Base-by-base conservation (phyloP, 1,140 invertebrate species). In the Mercenaria mercenaria region DNA sequence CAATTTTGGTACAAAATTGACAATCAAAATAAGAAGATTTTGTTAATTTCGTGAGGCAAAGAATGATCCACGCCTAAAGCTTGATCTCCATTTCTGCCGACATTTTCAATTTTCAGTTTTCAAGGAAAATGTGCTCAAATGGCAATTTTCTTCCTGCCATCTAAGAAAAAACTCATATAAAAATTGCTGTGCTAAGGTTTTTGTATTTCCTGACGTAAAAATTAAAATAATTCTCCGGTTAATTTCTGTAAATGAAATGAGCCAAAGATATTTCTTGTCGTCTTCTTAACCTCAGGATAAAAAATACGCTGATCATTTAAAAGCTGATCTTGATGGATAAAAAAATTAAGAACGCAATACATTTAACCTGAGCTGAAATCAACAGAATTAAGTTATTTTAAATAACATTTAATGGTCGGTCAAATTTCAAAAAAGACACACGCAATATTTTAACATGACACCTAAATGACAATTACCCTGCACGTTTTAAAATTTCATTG, bases 21-120 rank as follows among this genome's bases (percentile, higher is more conserved):
- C 67, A 72, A 72, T 72, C 67, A 72, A 72, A 72, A 72, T 72
- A 72, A 72, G 67, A 72, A 72, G 67, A 72, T 39, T 72, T 72
- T 72, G 67, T 72, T 72, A 72, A 64, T 29, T 64, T 64, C n/a
- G n/a, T 64, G 59, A 64, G 26, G 59, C 26, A 26, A 64, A 8
- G 59, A 64, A 26, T 29, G 59, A 26, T 64, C 26, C n/a, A 11
- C 11, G 59, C 59, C 59, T 64, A 3, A 3, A 64, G 59, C 59
- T 64, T n/a, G 29, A 64, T 64, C 6, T 20, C n/a, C 6, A 29
- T 6, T n/a, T 64, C 29, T 15, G 43, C 69, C 8, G 74, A 77
- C n/a, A n/a, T 47, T 43, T 77, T 77, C 74, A 77, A 77, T 77
- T 50, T 41, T 26, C 39, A 15, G 34, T 47, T 6, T 77, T 20